Evolutionary conservation across 2,888 invertebrate genomes (phyloP), one percentile per base, ranked within the genome.

Genomic region (Matsumyia berberina): DNA sequence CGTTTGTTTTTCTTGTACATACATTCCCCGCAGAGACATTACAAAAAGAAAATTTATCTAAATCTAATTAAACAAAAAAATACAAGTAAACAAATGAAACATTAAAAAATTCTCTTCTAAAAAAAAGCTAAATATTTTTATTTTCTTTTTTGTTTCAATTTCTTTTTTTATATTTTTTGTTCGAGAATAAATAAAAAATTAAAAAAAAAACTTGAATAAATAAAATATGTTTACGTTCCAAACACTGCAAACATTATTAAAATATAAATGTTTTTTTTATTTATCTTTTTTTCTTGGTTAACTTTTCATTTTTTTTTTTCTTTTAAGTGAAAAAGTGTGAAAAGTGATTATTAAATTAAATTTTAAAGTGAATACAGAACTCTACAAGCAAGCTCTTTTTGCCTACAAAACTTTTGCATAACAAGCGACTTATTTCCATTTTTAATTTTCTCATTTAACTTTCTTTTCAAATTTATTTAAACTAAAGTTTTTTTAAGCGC

Each of bases 21-120:
- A 82, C 81, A 86, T 81, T 82, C 37, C 72, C 69, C 81, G 55
- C 72, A 77, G 60, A 73, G 79, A 77, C 73, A 64, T 62, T 44
- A 69, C 46, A 81, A 69, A 81, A 80, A 60, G 51, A 70, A 64
- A 12, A 51, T 15, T 70, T 55, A 60, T 70, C 87, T 62, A 73
- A 31, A 79, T 44, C 37, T 12, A 37, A 55, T 42, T 77, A 80
- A 70, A 85, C 85, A 85, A 73, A 87, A 72, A 73, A 82, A 86
- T 86, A 88, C 88, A 88, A 88, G 88, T 88, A 88, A 87, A 87
- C 88, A 88, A 88, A 88, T 88, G 87, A 86, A 88, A 87, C 87
- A 86, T 78, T 12, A 77, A 24, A 70, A 72, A 73, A 58, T 55
- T 83, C 9, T 66, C 46, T 74, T 58, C 46, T 5, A 53, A 74